phyloP scores from a whole-genome alignment of 2,888 invertebrate species.

The Ectemnius continuus region DNA sequence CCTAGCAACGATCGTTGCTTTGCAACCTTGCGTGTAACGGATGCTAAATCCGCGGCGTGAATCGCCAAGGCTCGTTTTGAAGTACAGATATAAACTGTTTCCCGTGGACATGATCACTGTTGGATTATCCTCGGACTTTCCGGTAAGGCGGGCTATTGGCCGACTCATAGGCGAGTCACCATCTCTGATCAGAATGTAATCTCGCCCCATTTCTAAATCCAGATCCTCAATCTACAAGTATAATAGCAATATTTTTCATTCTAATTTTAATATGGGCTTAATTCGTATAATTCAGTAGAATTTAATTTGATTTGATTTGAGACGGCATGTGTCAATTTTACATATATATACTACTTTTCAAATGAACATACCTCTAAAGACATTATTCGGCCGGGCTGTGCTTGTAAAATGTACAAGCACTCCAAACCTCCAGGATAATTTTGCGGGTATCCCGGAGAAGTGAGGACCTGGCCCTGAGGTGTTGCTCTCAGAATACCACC shows the following conservation, averaged over 20 bases:
- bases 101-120: slow-evolving; percentile 94
- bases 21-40: slow-evolving; percentile 92
- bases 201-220: slow-evolving; percentile 89
- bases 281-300: neutral
- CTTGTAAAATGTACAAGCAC: slow-evolving; percentile 94
- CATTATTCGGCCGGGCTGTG: slow-evolving; percentile 94
- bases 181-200: slow-evolving; percentile 93
- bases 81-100: slow-evolving; percentile 92
- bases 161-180: slow-evolving; percentile 93
- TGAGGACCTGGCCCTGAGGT: slow-evolving; percentile 91
- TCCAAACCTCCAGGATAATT: slow-evolving; percentile 97
- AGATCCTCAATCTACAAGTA: slow-evolving; percentile 86
- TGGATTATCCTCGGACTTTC: slow-evolving; percentile 85
- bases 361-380: slow-evolving; percentile 86
- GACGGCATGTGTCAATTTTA: no score
- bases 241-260: neutral
- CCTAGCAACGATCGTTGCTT: slow-evolving; percentile 88
- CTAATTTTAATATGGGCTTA: neutral
- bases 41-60: slow-evolving; percentile 94
- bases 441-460: slow-evolving; percentile 95
- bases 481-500: slow-evolving; percentile 93
- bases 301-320: no score
- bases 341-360: neutral
- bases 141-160: slow-evolving; percentile 90
- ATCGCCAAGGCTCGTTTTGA: slow-evolving; percentile 93